Evolutionary conservation across 2,888 invertebrate species (phyloP), one percentile per base, ranked within the genome.

Genomic region (Plebejus argus): DNA sequence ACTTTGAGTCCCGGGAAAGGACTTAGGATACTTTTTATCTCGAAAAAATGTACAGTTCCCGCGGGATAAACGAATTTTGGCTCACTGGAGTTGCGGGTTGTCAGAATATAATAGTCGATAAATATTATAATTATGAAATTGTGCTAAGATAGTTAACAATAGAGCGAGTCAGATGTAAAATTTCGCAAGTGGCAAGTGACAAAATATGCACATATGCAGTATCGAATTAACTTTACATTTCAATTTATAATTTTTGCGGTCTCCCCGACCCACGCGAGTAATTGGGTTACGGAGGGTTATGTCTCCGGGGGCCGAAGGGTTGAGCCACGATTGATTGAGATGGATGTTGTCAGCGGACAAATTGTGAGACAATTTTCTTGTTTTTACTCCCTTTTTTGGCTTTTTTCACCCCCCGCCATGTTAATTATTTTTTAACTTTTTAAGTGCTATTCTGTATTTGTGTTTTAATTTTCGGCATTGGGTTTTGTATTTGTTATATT

Each of bases 281-380:
- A 93, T 93, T 93, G 91, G 93, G 93, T 93, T 93, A 93, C 84
- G 83, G 87, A 88, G 90, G 90, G 90, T 84, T 86, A 81, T 82
- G 84, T 84, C 91, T 87, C 89, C 66, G 80, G 91, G 89, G 91
- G 89, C 85, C 82, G 87, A 92, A 92, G 93, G 93, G 93, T 92
- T 92, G 93, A 92, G 79, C 81, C 82, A 82, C 83, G 83, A 93
- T 93, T 93, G 93, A 93, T 94, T 91, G 93, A 92, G 93, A 94
- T 91, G 90, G 91, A 93, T 93, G 88, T 90, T 91, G 92, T 93
- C 93, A 90, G 85, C 92, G 89, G 84, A 87, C 90, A 89, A 90
- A 91, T 89, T 89, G 85, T 84, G 85, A 85, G 88, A 87, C 85
- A 87, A 87, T 88, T 90, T 87, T 89, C 89, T 86, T 85, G 87